A percentile compares a stretch with the other conserved stretches of the same genome.
phyloP scores from a whole-genome alignment of 2,888 invertebrate species.

The Lampropteryx suffumata region DNA sequence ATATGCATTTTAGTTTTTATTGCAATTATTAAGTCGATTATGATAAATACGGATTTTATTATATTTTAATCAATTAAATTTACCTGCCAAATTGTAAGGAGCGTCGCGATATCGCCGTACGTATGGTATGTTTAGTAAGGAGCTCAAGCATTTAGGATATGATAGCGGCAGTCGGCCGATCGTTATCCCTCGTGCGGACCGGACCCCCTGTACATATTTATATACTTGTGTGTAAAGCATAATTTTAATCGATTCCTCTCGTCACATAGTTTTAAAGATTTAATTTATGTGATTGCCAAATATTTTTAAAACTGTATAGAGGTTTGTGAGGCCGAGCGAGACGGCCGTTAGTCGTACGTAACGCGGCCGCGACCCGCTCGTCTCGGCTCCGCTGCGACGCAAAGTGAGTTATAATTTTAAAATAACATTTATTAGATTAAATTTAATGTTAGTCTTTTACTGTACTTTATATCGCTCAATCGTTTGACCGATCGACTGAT shows the following conservation, averaged over 20 bases:
- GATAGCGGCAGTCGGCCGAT: constrained; percentile 36
- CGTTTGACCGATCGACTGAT: constrained; percentile 83
- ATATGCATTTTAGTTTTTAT: constrained; percentile 81
- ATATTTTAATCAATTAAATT: constrained; percentile 76
- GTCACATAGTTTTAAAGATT: constrained; percentile 81
- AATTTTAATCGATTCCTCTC: constrained; percentile 80
- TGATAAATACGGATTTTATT: constrained; percentile 69
- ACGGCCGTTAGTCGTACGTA: constrained; percentile 58
- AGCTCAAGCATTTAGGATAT: constrained; percentile 80
- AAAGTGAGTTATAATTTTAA: constrained; percentile 81
- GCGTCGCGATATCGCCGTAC: constrained; percentile 68
- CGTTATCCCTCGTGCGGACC: constrained; percentile 69
- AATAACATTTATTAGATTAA: constrained; percentile 82
- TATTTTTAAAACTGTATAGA: constrained; percentile 77
- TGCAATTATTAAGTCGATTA: constrained; percentile 75
- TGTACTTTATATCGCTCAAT: constrained; percentile 83
- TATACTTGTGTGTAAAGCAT: constrained; percentile 77
- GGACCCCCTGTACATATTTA: constrained; percentile 71
- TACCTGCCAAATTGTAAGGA: constrained; percentile 79
- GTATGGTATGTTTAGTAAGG: constrained; percentile 58
- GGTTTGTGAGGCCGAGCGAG: constrained; percentile 55
- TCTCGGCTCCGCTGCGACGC: constrained; percentile 60
- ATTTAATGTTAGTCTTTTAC: constrained; percentile 83
- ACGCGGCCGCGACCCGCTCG: constrained; percentile 44
- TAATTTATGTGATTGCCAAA: constrained; percentile 83